Conservation (phyloP, 2,888 invertebrate genomes). For the Sarcophaga variegata region DNA sequence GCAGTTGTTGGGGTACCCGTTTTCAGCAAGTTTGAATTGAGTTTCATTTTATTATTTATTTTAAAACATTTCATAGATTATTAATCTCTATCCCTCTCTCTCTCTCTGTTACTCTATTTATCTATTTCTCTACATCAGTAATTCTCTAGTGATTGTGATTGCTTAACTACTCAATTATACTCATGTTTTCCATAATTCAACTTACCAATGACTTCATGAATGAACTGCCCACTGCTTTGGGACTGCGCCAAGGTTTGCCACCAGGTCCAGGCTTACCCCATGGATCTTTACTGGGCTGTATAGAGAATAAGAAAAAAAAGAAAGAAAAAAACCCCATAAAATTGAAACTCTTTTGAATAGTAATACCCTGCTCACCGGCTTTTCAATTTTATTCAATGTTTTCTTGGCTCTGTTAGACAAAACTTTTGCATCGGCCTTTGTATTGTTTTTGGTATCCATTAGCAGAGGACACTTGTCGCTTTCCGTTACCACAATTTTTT, state of each 20-base stretch:
- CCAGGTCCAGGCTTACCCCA: conserved; percentile 83
- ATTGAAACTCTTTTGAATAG: conserved; percentile 53
- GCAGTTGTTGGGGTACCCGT: no score
- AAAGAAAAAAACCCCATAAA: conserved; percentile 61
- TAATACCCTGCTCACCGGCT: conserved; percentile 76
- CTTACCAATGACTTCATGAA: conserved; percentile 90
- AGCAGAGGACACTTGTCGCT: conserved; percentile 75
- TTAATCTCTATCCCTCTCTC: no score
- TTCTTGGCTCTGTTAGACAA: conserved; percentile 73
- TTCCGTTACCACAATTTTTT: conserved; percentile 82
- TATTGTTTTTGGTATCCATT: conserved; percentile 63
- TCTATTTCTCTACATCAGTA: no score
- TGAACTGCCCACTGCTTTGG: conserved; percentile 87
- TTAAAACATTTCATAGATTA: no score
- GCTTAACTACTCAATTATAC: no score
- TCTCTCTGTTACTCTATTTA: no score
- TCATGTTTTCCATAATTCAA: neutral
- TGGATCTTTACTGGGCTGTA: conserved; percentile 76
- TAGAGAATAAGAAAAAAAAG: conserved; percentile 23
- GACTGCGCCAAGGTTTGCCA: conserved; percentile 89
- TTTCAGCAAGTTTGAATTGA: no score
- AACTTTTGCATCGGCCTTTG: conserved; percentile 52
- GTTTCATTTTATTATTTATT: no score
- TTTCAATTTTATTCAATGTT: conserved; percentile 75
- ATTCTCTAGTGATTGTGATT: no score